Percentiles rank a stretch among this genome's conserved stretches.
These are phyloP conservation scores for Hippoglossus stenolepis DNA, from an alignment of 2,113 vertebrate genomes.

Conservation along the genomic window DNA sequence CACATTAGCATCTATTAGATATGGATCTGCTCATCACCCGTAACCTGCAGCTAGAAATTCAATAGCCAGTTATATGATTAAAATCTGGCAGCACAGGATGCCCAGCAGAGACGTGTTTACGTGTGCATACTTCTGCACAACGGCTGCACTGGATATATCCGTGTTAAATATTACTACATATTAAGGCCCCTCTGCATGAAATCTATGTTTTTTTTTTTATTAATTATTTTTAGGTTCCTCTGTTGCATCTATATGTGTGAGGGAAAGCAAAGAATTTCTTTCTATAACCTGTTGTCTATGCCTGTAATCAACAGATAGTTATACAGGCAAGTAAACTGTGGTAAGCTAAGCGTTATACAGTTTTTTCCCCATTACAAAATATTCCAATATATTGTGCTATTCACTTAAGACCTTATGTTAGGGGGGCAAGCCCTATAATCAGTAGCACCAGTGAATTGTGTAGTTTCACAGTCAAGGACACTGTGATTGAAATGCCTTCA, in stretches of 20 bases:
- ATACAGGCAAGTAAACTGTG: conserved; percentile 53
- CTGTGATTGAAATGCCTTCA: conserved; percentile 60
- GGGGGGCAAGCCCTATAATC: conserved; percentile 61
- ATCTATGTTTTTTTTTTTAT: background rate
- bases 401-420: conserved; percentile 59
- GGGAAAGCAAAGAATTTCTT: conserved; percentile 13
- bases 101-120: conserved; percentile 17
- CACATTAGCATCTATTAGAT: conserved; percentile 71
- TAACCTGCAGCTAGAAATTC: conserved; percentile 78
- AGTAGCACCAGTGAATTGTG: conserved; percentile 73
- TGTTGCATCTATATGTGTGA: conserved; percentile 21
- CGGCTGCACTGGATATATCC: conserved; percentile 28
- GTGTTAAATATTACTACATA: conserved; percentile 36
- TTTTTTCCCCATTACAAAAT: conserved; percentile 54
- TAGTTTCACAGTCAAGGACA: conserved; percentile 75
- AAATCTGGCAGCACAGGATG: conserved; percentile 63
- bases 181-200: conserved; percentile 21
- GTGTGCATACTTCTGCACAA: conserved; percentile 23
- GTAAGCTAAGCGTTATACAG: conserved; percentile 34
- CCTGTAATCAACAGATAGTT: conserved; percentile 66
- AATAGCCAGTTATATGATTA: conserved; percentile 68
- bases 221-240: conserved; percentile 57
- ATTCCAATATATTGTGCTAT: conserved; percentile 22
- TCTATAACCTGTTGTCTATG: conserved; percentile 57
- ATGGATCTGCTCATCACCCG: conserved; percentile 70